phyloP scores from a whole-genome alignment of 2,113 vertebrate genomes.

The Butorides virescens region DNA sequence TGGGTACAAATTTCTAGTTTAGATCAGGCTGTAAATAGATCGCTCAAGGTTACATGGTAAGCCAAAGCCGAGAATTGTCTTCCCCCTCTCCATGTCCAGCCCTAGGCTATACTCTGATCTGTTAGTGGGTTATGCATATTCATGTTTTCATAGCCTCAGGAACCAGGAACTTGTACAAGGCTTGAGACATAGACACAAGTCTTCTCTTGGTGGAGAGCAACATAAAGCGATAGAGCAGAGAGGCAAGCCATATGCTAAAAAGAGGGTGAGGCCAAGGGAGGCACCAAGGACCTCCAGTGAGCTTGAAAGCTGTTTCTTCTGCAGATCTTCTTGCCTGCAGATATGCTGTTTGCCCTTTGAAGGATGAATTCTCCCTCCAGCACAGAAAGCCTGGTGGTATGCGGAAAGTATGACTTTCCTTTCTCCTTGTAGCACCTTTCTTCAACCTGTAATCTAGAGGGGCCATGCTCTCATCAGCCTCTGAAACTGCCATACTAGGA shows the following conservation, averaged over 20 bases:
- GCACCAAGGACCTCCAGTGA: neutral
- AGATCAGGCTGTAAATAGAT: neutral
- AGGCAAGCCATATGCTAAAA: neutral
- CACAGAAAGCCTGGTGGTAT: neutral
- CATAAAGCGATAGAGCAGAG: neutral
- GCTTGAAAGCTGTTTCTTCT: constrained; percentile 15
- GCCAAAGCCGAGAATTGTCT: neutral
- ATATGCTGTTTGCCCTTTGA: constrained; percentile 19
- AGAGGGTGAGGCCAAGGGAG: neutral
- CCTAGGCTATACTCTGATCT: constrained; percentile 29
- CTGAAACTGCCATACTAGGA: neutral
- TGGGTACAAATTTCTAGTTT: neutral
- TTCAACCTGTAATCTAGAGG: neutral
- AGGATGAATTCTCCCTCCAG: constrained; percentile 9
- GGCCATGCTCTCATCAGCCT: neutral
- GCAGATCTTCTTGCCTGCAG: constrained; percentile 1
- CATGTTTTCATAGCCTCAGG: constrained; percentile 37
- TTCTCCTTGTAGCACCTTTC: neutral
- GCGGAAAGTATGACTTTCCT: neutral
- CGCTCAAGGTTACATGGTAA: neutral
- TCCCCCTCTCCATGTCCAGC: neutral
- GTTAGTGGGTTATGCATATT: constrained; percentile 12
- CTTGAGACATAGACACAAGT: neutral
- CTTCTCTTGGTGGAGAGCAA: neutral
- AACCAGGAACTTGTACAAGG: neutral